Evolutionary conservation across 2,113 vertebrate genomes (phyloP).

Genomic region (Piaya cayana): DNA sequence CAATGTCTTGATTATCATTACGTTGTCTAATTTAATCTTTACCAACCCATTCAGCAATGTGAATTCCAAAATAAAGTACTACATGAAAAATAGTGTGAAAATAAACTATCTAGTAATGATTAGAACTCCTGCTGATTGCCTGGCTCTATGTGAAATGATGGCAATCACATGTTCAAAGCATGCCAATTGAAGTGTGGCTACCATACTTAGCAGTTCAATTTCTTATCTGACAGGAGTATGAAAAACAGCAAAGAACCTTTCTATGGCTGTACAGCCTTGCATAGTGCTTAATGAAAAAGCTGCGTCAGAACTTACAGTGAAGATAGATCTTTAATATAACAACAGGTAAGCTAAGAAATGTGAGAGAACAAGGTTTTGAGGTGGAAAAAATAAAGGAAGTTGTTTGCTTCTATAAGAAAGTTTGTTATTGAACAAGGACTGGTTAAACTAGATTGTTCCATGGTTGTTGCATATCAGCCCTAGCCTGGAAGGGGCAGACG

Average conservation of each 20-base stretch:
- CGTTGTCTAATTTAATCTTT: conserved; percentile 68
- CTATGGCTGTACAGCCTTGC: neutral
- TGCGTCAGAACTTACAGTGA: neutral
- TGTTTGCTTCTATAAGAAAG: neutral
- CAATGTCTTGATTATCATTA: conserved; percentile 67
- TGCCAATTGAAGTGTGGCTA: conserved; percentile 42
- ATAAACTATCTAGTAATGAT: conserved; percentile 56
- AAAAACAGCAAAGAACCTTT: conserved; percentile 17
- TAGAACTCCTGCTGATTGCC: conserved; percentile 51
- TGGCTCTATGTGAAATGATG: conserved; percentile 44
- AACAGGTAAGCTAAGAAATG: neutral
- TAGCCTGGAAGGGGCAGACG: neutral
- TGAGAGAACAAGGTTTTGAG: neutral
- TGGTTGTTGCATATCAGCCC: neutral
- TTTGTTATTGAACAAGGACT: neutral
- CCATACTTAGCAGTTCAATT: conserved; percentile 31
- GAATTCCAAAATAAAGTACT: conserved; percentile 44
- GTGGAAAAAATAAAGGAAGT: neutral
- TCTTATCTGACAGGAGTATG: conserved; percentile 35
- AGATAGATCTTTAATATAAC: neutral
- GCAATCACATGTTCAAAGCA: conserved; percentile 59
- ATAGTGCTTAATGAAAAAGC: neutral
- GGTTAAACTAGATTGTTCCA: neutral
- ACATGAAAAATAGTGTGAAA: conserved; percentile 64
- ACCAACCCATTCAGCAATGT: conserved; percentile 45